Percentiles rank a stretch among this genome's conserved stretches.
These are phyloP conservation scores for Zonitis immaculata DNA, from an alignment of 2,888 invertebrate genomes.

Conservation along the genomic window DNA sequence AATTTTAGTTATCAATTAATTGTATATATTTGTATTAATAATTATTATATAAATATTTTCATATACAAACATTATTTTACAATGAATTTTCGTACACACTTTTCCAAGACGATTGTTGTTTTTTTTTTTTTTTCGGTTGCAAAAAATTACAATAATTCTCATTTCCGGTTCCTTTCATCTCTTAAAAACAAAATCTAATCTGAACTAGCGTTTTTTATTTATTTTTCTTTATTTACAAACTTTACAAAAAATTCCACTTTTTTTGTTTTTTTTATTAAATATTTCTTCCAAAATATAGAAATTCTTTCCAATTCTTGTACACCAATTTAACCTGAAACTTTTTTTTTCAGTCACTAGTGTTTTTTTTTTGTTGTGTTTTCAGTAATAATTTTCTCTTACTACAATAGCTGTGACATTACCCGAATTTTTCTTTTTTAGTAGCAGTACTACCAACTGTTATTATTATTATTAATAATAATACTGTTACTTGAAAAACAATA, in stretches of 20 bases:
- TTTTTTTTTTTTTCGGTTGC: too few relatives aligned
- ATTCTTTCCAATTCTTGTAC: neutral
- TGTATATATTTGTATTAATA: neutral
- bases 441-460: neutral
- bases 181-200: constrained; percentile 37
- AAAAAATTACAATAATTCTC: constrained; percentile 21
- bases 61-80: constrained; percentile 35
- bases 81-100: too few relatives aligned
- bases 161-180: constrained; percentile 33
- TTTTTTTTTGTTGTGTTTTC: too few relatives aligned
- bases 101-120: too few relatives aligned
- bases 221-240: constrained; percentile 26
- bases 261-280: too few relatives aligned
- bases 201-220: constrained; percentile 32
- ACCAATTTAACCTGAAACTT: constrained; percentile 10
- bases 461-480: too few relatives aligned
- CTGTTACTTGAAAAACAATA: too few relatives aligned
- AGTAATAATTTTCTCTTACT: too few relatives aligned
- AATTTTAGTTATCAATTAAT: constrained; percentile 23
- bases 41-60: constrained; percentile 21
- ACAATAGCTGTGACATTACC: constrained; percentile 12
- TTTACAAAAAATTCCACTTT: constrained; percentile 22
- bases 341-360: too few relatives aligned
- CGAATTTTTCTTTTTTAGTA: constrained; percentile 2
- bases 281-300: constrained; percentile 5